These are phyloP conservation scores for Plebejus argus DNA, from an alignment of 2,888 invertebrate species.

Conservation along the genomic window DNA sequence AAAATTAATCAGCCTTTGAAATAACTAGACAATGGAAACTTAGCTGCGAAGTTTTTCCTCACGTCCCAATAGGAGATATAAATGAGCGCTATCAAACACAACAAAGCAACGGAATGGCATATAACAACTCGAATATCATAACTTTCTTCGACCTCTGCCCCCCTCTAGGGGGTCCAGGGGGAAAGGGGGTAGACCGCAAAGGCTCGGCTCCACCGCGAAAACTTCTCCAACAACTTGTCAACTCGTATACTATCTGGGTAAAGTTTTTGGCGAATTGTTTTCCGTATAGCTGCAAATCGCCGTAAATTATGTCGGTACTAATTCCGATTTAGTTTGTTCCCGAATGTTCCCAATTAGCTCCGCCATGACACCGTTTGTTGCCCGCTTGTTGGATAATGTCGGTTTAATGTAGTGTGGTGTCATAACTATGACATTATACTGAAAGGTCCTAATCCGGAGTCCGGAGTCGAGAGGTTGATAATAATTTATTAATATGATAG, in stretches of 20 bases:
- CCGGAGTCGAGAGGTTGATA: background rate
- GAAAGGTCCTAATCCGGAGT: background rate
- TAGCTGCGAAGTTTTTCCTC: background rate
- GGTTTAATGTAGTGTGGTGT: background rate
- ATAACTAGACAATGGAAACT: background rate
- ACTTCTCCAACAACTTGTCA: constrained; percentile 21
- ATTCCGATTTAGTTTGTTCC: constrained; percentile 29
- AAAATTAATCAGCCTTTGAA: constrained; percentile 18
- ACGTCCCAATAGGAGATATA: constrained; percentile 21
- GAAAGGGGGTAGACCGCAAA: background rate
- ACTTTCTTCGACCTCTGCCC: constrained; percentile 1
- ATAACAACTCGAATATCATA: constrained; percentile 36
- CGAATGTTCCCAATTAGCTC: constrained; percentile 17
- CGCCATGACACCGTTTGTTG: constrained; percentile 1
- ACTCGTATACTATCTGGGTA: constrained; percentile 20
- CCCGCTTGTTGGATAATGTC: background rate
- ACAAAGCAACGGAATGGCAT: constrained; percentile 3
- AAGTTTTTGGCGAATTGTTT: constrained; percentile 27
- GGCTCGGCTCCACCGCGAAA: constrained; percentile 9
- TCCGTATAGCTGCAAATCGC: background rate
- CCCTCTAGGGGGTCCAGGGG: background rate
- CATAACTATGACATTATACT: background rate
- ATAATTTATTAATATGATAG: no score
- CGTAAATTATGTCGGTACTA: constrained; percentile 19
- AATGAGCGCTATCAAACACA: constrained; percentile 20